These are phyloP conservation scores for Indicator indicator DNA, from an alignment of 2,113 vertebrate species.

Conservation along the genomic window DNA sequence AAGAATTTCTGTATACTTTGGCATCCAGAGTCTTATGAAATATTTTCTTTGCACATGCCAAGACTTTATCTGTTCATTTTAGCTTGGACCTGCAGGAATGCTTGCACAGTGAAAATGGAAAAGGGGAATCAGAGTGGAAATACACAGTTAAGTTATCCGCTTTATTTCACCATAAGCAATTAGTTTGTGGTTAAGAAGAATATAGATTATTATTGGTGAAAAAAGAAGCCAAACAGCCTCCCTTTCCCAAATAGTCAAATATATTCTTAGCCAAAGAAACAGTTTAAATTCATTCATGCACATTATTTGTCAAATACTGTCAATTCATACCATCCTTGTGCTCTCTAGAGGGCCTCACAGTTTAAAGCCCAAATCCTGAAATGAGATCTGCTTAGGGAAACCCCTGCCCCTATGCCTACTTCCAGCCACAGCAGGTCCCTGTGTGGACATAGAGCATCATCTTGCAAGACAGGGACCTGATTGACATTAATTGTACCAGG, in stretches of 20 bases:
- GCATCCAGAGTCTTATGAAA: constrained; percentile 9
- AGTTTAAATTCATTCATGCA: not conserved
- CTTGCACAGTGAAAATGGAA: not conserved
- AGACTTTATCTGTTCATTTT: constrained; percentile 2
- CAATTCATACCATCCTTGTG: not conserved
- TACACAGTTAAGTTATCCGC: not conserved
- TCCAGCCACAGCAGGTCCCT: not conserved
- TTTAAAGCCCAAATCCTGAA: not conserved
- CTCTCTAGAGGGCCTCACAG: not conserved
- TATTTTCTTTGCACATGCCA: constrained; percentile 28
- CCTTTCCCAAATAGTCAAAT: not conserved
- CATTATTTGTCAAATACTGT: not conserved
- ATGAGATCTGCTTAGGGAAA: not conserved
- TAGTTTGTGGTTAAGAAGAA: not conserved
- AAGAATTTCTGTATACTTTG: constrained; percentile 23
- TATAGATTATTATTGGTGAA: not conserved
- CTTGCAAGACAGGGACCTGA: not conserved
- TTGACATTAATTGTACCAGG: not conserved
- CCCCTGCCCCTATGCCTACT: not conserved
- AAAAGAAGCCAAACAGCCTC: not conserved
- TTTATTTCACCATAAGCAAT: not conserved
- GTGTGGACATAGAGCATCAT: not conserved
- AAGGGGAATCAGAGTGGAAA: not conserved
- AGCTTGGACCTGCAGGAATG: not conserved
- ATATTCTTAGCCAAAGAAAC: not conserved